These are phyloP conservation scores for Chrysaora quinquecirrha DNA, from an alignment of 30 jellyfish, hydroid and myxozoan genomes.

Conservation along the genomic window DNA sequence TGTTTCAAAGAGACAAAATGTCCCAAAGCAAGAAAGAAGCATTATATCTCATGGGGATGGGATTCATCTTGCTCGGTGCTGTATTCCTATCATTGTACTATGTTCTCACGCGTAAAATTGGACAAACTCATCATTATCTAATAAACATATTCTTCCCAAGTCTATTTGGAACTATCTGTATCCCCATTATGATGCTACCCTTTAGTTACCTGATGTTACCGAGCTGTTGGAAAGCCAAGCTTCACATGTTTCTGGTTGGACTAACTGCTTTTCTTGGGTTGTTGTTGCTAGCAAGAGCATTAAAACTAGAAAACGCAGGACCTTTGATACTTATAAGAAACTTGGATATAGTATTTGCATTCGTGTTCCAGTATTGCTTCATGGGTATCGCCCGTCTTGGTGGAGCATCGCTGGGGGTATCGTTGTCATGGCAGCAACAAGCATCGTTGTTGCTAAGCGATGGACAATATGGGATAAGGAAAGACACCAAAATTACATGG, in stretches of 20 bases:
- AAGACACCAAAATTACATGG: background rate
- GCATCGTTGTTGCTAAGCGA: slow-evolving; percentile 44
- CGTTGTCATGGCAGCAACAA: slow-evolving; percentile 47
- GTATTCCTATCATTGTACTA: slow-evolving; percentile 72
- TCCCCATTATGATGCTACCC: slow-evolving; percentile 63
- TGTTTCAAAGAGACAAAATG: slow-evolving; percentile 26
- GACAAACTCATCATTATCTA: slow-evolving; percentile 27
- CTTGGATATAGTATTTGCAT: slow-evolving; percentile 85
- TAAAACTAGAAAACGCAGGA: slow-evolving; percentile 82
- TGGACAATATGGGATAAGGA: slow-evolving; percentile 35
- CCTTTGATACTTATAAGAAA: slow-evolving; percentile 73
- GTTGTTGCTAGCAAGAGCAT: slow-evolving; percentile 52
- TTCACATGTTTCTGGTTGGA: slow-evolving; percentile 65
- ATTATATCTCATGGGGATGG: slow-evolving; percentile 59
- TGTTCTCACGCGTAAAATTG: slow-evolving; percentile 71
- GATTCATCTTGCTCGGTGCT: slow-evolving; percentile 70
- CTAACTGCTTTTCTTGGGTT: slow-evolving; percentile 55
- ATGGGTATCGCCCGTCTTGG: slow-evolving; percentile 53
- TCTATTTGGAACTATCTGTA: slow-evolving; percentile 60
- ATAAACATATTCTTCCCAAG: slow-evolving; percentile 77
- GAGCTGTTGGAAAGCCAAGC: slow-evolving; percentile 32
- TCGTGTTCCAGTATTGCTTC: slow-evolving; percentile 52
- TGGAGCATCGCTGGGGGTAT: slow-evolving; percentile 75
- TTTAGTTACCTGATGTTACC: slow-evolving; percentile 52
- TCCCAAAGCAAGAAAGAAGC: slow-evolving; percentile 38